Conservation (phyloP, 2,888 invertebrate species). For the Aphidoletes aphidimyza region DNA sequence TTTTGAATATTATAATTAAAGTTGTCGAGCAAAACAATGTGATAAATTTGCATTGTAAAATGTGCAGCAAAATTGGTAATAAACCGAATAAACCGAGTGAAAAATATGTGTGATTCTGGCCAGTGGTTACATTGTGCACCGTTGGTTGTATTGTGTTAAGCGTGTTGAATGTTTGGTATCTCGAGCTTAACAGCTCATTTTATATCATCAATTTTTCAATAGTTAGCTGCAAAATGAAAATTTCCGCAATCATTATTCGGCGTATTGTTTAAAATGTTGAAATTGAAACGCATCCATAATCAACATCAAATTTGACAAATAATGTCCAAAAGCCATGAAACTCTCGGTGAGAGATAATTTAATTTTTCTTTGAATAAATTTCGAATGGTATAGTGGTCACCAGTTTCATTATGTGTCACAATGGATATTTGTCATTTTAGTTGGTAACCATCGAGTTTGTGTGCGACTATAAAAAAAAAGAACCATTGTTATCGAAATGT, state of each 20-base stretch:
- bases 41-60: constrained; percentile 18
- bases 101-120: no score
- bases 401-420: background rate
- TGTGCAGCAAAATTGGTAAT: background rate
- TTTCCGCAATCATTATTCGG: background rate
- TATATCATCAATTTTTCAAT: constrained; percentile 24
- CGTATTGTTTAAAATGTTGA: background rate
- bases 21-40: constrained; percentile 8
- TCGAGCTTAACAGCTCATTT: constrained; percentile 14
- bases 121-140: no score
- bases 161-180: background rate
- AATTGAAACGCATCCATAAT: background rate
- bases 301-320: background rate
- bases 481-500: background rate
- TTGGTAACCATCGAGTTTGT: background rate
- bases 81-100: background rate
- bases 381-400: no score
- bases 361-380: background rate
- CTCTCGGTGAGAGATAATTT: background rate
- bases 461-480: no score
- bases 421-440: constrained; percentile 11
- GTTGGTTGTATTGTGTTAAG: no score
- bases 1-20: constrained; percentile 43
- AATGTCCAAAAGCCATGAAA: background rate
- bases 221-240: background rate